These are phyloP conservation scores for Morus bassanus DNA, from an alignment of 2,797 vertebrate genomes.

Conservation along the genomic window DNA sequence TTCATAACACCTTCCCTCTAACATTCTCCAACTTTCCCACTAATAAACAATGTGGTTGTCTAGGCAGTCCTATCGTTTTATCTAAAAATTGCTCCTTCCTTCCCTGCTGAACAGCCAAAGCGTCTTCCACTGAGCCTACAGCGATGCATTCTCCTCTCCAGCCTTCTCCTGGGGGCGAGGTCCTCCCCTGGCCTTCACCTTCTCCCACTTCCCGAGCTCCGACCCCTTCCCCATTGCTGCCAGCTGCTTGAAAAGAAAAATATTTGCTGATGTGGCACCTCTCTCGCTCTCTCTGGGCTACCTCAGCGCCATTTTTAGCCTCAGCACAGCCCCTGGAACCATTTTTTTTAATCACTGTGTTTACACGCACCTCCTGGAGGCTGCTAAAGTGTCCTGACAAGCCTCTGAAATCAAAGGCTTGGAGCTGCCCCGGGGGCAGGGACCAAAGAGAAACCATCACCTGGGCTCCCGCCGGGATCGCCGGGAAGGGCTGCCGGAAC, in stretches of 20 bases:
- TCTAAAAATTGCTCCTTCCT: conserved; percentile 8
- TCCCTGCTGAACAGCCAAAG: neutral
- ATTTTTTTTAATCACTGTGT: neutral
- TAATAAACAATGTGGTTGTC: neutral
- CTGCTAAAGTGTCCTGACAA: conserved; percentile 19
- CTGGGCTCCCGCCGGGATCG: neutral
- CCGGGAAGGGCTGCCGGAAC: conserved; percentile 14
- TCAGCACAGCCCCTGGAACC: neutral
- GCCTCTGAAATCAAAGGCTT: conserved; percentile 37
- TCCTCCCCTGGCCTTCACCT: neutral
- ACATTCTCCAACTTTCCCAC: neutral
- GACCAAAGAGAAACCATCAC: neutral
- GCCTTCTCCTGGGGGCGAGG: neutral
- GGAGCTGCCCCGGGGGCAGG: neutral
- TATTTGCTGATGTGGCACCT: neutral
- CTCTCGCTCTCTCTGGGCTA: neutral
- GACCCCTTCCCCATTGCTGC: neutral
- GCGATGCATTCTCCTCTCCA: neutral
- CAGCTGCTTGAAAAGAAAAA: neutral
- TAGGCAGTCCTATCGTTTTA: neutral
- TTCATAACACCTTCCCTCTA: neutral
- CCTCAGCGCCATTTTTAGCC: neutral
- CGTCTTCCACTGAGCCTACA: neutral
- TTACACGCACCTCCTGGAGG: neutral
- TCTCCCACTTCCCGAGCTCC: neutral